Base-by-base conservation (phyloP, 2,888 invertebrate species). In the Argyresthia albistria region DNA sequence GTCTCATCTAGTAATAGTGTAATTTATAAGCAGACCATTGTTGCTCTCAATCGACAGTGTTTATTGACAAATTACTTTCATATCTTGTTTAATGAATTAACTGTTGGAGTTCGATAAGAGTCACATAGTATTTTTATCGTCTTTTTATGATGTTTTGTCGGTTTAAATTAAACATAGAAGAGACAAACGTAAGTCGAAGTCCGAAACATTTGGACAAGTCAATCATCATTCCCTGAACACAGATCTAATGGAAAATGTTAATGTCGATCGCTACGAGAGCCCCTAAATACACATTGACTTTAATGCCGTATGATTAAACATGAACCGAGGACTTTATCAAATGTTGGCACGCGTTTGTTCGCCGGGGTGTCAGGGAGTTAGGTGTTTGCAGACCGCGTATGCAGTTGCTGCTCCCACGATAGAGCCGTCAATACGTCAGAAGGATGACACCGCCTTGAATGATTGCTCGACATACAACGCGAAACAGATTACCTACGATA, bases 301-400 rank as follows among this genome's bases (percentile, higher is more conserved):
- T 76, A 81, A 80, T 80, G 76, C 74, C 73, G 70, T 77, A 80
- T 83, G 80, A 83, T 83, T 81, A 83, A 80, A 84, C 82, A 82
- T 80, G 77, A 80, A 80, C 72, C 64, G 72, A 73, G 70, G 76
- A 80, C 76, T 80, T 83, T 86, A 84, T 84, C 84, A 80, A 80
- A 82, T 77, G 83, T 84, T 79, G 80, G 80, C 84, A 84, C 83
- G 79, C 83, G 84, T 82, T 25, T 25, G 25, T 25, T 80, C 76
- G 76, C 73, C 71, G 71, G 64, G 56, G 71, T 64, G 15, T 39
- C 16, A 49, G 73, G 69, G 71, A 66, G 70, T 67, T 74, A 73
- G 72, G 68, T 83, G 82, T 83, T 83, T 83, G 80, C 76, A 61
- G 70, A 78, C 71, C 75, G 73, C 69, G 80, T 69, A 72, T 80